Base-by-base conservation (phyloP, 2,797 vertebrate genomes). In the Lepus oiostolus region DNA sequence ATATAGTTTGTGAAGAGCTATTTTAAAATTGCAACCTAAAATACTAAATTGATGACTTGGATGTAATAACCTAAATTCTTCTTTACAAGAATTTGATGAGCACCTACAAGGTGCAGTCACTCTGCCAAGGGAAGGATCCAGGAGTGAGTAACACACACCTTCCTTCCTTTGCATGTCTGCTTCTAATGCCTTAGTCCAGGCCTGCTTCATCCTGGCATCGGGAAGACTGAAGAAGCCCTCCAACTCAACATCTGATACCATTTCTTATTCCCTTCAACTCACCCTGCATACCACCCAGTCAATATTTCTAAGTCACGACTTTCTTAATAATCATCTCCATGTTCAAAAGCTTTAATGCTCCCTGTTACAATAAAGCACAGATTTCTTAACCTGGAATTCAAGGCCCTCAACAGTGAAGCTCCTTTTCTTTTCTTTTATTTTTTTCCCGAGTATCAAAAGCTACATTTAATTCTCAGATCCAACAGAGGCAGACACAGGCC, bases 391-490 rank as follows among this genome's bases (percentile, higher is more conserved):
- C 16, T 65, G 81, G 16, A 10, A n/a, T 22, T 67, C 75, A 81
- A 50, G 38, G 9, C 32, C 38, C 24, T 85, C 63, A 26, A 14
- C 10, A 7, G 6, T 5, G 4, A 60, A 72, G 24, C 5, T n/a
- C 42, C 16, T 72, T 52, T 77, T 28, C 2, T 4, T 38, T 38
- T 35, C 4, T 1, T 35, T 35, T 35, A n/a, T 35, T 35, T 35
- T 35, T 35, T 4, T 4, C 4, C 19, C 4, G 26, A 63, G 8
- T 97, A 93, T 74, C 65, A 95, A 94, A 97, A 95, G 91, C 84
- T 28, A 35, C 11, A 32, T 97, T 97, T 50, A 97, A 95, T 95
- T 12, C 19, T 38, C 62, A 47, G 92, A 92, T 60, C 42, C 47
- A 85, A 97, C 50, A 96, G 88, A 93, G 95, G 58, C 92, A 72